Evolutionary conservation across 2,113 vertebrate species (phyloP).

Genomic region (Sprattus sprattus): DNA sequence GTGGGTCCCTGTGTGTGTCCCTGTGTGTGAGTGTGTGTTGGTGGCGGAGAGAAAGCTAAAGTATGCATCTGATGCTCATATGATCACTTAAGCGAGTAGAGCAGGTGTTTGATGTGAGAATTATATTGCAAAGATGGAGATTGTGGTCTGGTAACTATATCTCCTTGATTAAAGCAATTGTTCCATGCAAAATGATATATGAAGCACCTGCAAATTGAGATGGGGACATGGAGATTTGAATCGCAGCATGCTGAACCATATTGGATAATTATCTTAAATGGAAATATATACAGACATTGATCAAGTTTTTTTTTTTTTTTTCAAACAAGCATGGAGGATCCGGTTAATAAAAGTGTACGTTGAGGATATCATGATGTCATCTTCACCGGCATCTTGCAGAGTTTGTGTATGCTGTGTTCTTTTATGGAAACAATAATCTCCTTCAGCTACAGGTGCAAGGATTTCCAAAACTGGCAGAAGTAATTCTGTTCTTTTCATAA

Average conservation of each 20-base stretch:
- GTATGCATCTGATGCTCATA: neutral
- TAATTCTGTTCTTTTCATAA: neutral
- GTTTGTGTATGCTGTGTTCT: neutral
- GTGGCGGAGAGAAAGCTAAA: neutral
- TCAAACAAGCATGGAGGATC: neutral
- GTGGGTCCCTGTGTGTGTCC: too few species aligned
- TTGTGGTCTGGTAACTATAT: neutral
- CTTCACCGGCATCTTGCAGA: neutral
- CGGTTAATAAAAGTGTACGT: neutral
- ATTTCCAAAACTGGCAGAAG: neutral
- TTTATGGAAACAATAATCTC: neutral
- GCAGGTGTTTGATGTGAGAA: slow-evolving; percentile 23
- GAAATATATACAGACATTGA: neutral
- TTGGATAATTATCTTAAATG: slow-evolving; percentile 10
- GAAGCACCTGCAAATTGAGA: slow-evolving; percentile 16
- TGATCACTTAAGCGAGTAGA: neutral
- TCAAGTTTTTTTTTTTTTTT: slow-evolving; percentile 2
- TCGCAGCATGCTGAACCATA: neutral
- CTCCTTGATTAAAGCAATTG: slow-evolving; percentile 25
- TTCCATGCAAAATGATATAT: slow-evolving; percentile 6
- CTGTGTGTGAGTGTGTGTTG: neutral
- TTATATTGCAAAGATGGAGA: slow-evolving; percentile 24
- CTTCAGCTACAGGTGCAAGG: neutral
- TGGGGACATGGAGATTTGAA: neutral
- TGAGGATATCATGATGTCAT: neutral